These are phyloP conservation scores for Ptychadena robeensis DNA, from an alignment of 2,797 vertebrate genomes.

Conservation along the genomic window DNA sequence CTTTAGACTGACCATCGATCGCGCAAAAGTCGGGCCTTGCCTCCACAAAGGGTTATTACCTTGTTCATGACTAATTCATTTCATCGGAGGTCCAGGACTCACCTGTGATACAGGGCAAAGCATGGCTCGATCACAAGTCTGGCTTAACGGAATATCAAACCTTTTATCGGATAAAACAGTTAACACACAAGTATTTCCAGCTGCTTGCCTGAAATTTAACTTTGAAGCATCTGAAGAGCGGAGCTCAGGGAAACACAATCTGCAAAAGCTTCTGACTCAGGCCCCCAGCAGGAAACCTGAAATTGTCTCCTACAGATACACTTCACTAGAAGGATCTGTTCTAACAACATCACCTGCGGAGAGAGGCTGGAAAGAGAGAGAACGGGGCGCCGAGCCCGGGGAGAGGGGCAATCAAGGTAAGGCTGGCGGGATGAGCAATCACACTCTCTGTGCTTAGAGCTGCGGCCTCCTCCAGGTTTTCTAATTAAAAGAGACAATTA, in stretches of 20 bases:
- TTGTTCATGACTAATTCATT: no score
- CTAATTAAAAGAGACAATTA: conserved; percentile 54
- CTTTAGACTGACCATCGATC: no score
- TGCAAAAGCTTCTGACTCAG: neutral
- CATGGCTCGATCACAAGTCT: no score
- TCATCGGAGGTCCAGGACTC: no score
- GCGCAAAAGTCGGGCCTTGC: no score
- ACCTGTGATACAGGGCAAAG: no score
- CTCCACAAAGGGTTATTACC: no score
- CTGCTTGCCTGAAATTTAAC: neutral
- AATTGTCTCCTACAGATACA: conserved; percentile 33
- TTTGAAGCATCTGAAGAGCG: conserved; percentile 3
- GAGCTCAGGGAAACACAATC: neutral
- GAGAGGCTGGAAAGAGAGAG: conserved; percentile 23
- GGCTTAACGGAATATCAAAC: neutral
- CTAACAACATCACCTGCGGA: conserved; percentile 8
- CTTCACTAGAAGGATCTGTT: conserved; percentile 25
- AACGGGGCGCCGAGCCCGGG: neutral
- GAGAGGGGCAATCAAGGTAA: conserved; percentile 22
- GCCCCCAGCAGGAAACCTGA: conserved; percentile 3
- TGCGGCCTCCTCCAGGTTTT: conserved; percentile 47
- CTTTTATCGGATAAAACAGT: neutral
- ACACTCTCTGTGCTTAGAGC: conserved; percentile 7
- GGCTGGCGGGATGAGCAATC: conserved; percentile 27
- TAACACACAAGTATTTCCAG: neutral